phyloP scores from a whole-genome alignment of 2,888 invertebrate species.

The Cantharis rufa region DNA sequence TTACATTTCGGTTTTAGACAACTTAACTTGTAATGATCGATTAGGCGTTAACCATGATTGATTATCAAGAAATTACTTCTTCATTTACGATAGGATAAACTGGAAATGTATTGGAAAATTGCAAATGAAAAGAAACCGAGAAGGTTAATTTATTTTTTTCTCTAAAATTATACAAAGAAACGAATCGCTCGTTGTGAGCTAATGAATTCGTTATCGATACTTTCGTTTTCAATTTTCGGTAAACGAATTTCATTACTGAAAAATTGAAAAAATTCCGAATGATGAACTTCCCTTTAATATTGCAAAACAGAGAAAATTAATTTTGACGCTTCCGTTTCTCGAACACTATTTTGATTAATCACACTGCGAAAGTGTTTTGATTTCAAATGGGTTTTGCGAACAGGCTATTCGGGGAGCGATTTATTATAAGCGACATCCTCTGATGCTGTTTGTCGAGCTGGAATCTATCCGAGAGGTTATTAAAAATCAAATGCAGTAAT shows the following conservation, averaged over 20 bases:
- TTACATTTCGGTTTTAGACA: no score
- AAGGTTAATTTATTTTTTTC: background rate
- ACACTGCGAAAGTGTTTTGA: no score
- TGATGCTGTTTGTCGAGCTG: background rate
- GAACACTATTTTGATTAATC: background rate
- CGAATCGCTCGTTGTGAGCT: background rate
- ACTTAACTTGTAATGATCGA: background rate
- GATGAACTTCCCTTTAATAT: background rate
- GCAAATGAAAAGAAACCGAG: background rate
- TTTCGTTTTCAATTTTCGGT: background rate
- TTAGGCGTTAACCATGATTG: background rate
- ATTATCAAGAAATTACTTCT: background rate
- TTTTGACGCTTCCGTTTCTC: background rate
- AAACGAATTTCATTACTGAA: background rate
- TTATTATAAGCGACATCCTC: background rate
- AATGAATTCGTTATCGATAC: background rate
- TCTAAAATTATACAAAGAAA: background rate
- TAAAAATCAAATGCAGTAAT: background rate
- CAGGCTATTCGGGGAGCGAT: background rate
- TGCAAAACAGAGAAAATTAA: background rate
- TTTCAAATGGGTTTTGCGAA: no score
- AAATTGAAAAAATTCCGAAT: background rate
- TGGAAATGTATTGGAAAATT: constrained; percentile 2
- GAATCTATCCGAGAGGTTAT: background rate
- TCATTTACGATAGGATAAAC: background rate